Conservation (phyloP, 2,888 invertebrate species). For the Bibio marci region DNA sequence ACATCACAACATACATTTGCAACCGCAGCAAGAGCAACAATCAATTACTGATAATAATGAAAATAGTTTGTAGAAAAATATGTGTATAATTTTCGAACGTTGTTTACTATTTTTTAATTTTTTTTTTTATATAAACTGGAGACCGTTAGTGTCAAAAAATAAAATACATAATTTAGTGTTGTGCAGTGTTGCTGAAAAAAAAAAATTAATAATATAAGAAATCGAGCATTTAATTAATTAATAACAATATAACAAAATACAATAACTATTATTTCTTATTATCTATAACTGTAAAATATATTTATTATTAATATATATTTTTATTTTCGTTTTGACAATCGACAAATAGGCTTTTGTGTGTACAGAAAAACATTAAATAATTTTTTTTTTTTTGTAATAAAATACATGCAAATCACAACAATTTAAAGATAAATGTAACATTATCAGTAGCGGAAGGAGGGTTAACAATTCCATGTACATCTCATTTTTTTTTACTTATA, state of each 20-base stretch:
- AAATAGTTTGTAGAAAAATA: conserved; percentile 29
- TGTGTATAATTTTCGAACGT: no score
- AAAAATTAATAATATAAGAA: no score
- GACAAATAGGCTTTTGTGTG: conserved; percentile 30
- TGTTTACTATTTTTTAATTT: no score
- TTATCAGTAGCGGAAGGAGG: no score
- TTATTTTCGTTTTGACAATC: conserved; percentile 30
- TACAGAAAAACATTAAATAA: conserved; percentile 10
- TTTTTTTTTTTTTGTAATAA: conserved; percentile 13
- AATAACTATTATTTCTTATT: conserved; percentile 6
- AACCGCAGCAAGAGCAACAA: neutral
- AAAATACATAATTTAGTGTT: no score
- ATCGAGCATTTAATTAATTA: no score
- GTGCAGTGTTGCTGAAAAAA: no score
- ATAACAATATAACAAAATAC: conserved; percentile 4
- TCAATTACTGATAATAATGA: conserved; percentile 17
- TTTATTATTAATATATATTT: conserved; percentile 18
- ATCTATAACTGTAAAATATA: conserved; percentile 8
- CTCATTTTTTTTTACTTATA: no score
- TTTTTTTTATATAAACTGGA: no score
- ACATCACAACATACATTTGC: conserved; percentile 1
- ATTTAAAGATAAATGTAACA: no score
- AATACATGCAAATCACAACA: conserved; percentile 12
- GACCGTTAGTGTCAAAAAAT: no score
- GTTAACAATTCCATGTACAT: no score